phyloP scores from a whole-genome alignment of 2,797 vertebrate species.

The Melopsittacus undulatus region DNA sequence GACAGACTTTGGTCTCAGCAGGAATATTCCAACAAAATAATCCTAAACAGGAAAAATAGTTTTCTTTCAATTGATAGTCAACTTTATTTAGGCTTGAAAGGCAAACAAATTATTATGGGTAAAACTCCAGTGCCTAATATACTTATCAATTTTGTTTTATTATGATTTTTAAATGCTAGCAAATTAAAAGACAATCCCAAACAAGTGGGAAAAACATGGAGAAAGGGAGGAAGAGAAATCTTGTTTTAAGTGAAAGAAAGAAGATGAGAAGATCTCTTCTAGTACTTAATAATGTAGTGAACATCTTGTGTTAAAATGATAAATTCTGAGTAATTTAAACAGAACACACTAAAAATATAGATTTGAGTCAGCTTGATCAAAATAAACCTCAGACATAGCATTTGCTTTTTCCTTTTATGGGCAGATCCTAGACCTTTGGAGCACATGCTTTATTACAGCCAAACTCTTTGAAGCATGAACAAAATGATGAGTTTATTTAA shows the following conservation, averaged over 20 bases:
- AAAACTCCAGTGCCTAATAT: background rate
- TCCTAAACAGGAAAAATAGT: background rate
- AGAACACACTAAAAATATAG: conserved; percentile 69
- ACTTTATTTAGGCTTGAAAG: conserved; percentile 45
- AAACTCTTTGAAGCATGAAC: conserved; percentile 56
- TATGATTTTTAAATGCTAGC: conserved; percentile 23
- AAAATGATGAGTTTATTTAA: conserved; percentile 59
- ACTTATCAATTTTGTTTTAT: conserved; percentile 31
- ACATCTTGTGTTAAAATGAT: conserved; percentile 43
- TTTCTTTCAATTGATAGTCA: conserved; percentile 32
- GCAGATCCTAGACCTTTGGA: conserved; percentile 56
- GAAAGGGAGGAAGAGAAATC: background rate
- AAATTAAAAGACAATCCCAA: conserved; percentile 9
- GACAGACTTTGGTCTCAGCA: conserved; percentile 32
- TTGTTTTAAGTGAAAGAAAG: conserved; percentile 10
- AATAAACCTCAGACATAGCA: conserved; percentile 51
- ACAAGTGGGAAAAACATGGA: background rate
- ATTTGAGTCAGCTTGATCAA: conserved; percentile 71
- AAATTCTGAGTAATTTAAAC: conserved; percentile 59
- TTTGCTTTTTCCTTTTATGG: conserved; percentile 65
- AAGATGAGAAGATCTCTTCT: background rate
- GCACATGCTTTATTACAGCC: conserved; percentile 52
- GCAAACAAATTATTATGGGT: conserved; percentile 18
- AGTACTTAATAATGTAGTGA: conserved; percentile 17
- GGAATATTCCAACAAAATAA: conserved; percentile 32